Evolutionary conservation across 1,140 invertebrate species (phyloP).

Genomic region (Drosophila funebris): DNA sequence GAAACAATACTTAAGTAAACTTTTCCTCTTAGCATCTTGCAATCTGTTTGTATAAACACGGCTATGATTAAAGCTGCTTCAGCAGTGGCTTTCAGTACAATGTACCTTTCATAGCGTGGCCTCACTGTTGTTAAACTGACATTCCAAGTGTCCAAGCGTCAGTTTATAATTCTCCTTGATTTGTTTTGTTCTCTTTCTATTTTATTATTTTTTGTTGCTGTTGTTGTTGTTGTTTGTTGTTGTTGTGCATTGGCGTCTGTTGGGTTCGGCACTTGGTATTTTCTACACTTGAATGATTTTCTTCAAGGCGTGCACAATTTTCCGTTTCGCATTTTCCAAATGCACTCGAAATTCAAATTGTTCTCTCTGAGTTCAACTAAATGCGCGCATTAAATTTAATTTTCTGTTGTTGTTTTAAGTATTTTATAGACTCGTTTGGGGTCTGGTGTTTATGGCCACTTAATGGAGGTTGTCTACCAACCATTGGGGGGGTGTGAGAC

Average conservation of each 20-base stretch:
- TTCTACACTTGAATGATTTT: conserved; percentile 76
- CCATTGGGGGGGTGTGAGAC: background rate
- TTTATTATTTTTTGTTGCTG: conserved; percentile 23
- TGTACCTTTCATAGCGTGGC: background rate
- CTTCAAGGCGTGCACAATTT: conserved; percentile 72
- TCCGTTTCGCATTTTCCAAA: conserved; percentile 58
- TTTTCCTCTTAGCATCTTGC: no score
- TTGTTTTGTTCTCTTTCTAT: conserved; percentile 32
- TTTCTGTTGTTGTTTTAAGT: conserved; percentile 39
- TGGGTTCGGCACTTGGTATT: conserved; percentile 60
- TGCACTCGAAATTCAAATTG: conserved; percentile 59
- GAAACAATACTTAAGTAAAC: no score
- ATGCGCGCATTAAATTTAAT: conserved; percentile 73
- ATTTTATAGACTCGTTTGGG: conserved; percentile 29
- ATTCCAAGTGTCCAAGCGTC: conserved; percentile 69
- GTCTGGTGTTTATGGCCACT: conserved; percentile 21
- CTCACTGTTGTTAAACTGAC: conserved; percentile 29
- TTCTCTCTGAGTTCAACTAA: conserved; percentile 46
- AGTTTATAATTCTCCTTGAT: conserved; percentile 57
- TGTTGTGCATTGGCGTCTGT: conserved; percentile 33
- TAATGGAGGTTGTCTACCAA: background rate
- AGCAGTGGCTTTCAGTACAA: background rate
- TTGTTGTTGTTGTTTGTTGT: conserved; percentile 21
- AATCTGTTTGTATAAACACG: background rate
- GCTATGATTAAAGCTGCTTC: background rate